A percentile compares a stretch with the other conserved stretches of the same genome.
Evolutionary conservation across 2,888 invertebrate genomes (phyloP).

Genomic region (Drosophila stalkeri): DNA sequence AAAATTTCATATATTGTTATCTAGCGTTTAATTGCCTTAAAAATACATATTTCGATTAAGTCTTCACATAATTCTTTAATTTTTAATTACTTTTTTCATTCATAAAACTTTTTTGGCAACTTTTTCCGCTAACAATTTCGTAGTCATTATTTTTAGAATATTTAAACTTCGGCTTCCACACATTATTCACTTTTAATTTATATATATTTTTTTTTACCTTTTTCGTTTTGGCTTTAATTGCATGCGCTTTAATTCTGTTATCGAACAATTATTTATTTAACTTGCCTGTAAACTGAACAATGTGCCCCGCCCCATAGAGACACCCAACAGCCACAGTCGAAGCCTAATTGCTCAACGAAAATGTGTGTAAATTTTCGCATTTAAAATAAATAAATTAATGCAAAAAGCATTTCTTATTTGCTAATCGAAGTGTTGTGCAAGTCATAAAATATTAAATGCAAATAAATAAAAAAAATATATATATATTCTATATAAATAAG

Average conservation of each 20-base stretch:
- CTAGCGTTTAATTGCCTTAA: no score
- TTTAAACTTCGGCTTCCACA: neutral
- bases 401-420: constrained; percentile 4
- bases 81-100: neutral
- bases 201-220: neutral
- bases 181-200: neutral
- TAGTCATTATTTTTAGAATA: neutral
- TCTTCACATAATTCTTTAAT: neutral
- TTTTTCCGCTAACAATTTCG: neutral
- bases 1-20: no score
- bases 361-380: constrained; percentile 2
- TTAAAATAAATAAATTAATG: constrained; percentile 8
- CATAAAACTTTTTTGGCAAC: no score
- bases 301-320: constrained; percentile 17
- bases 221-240: constrained; percentile 29
- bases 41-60: neutral
- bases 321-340: constrained; percentile 24
- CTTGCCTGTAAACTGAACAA: constrained; percentile 40
- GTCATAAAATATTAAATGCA: constrained; percentile 2
- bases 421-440: constrained; percentile 6
- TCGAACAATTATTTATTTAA: constrained; percentile 62
- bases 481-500: neutral
- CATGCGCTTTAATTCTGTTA: constrained; percentile 47
- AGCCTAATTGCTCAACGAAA: constrained; percentile 32
- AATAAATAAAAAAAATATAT: neutral